These are phyloP conservation scores for Drosophila parthenogenetica DNA, from an alignment of 2,888 invertebrate species.

Conservation along the genomic window DNA sequence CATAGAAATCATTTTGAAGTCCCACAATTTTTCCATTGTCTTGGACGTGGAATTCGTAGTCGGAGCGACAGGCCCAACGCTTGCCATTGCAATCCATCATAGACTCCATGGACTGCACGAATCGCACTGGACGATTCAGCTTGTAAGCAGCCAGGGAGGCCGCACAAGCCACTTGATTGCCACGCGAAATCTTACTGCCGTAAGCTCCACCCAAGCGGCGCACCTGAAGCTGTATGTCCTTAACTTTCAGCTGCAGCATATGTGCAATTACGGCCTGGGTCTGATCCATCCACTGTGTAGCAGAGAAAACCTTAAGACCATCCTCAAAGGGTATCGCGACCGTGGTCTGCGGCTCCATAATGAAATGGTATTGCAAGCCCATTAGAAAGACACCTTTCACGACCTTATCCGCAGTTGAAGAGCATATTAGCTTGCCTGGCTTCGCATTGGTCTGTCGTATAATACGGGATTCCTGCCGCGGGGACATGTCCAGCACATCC, in stretches of 20 bases:
- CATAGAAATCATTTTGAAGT: constrained; percentile 86
- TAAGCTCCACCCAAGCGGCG: constrained; percentile 92
- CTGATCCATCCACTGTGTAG: constrained; percentile 89
- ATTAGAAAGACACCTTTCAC: constrained; percentile 86
- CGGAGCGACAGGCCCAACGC: constrained; percentile 87
- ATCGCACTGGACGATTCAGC: constrained; percentile 88
- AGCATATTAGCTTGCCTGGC: constrained; percentile 37
- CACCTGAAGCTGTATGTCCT: constrained; percentile 89
- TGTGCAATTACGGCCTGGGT: constrained; percentile 87
- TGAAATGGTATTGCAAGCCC: constrained; percentile 90
- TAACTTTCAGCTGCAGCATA: constrained; percentile 87
- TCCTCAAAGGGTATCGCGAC: constrained; percentile 90
- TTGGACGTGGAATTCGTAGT: constrained; percentile 89
- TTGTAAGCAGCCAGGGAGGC: constrained; percentile 89
- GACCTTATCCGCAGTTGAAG: constrained; percentile 45
- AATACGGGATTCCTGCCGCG: constrained; percentile 68
- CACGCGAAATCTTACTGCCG: constrained; percentile 90
- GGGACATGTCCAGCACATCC: constrained; percentile 85
- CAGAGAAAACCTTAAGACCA: constrained; percentile 88
- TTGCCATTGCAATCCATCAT: constrained; percentile 91
- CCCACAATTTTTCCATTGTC: constrained; percentile 89
- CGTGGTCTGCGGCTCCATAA: constrained; percentile 90
- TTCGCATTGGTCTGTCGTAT: constrained; percentile 54
- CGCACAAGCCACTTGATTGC: constrained; percentile 87
- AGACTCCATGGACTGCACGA: constrained; percentile 89